Conservation (phyloP, 2,797 vertebrate genomes). For the Brachyalestes nurse region DNA sequence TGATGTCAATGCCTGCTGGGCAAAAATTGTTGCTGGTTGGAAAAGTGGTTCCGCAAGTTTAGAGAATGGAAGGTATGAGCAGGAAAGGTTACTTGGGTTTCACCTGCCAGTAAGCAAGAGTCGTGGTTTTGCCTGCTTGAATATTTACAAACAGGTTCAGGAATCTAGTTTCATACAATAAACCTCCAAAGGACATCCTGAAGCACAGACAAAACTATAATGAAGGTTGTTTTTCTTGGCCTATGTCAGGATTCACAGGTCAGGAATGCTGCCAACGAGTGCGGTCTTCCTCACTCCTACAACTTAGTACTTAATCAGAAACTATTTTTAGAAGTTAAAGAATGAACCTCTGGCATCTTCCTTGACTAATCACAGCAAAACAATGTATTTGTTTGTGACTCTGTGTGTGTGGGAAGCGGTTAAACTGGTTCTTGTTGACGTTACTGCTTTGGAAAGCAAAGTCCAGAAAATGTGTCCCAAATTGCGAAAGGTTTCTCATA, state of each 20-base stretch:
- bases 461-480: conserved; percentile 22
- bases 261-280: no score
- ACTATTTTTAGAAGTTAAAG: background rate
- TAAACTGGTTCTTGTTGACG: conserved; percentile 53
- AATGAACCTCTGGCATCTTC: background rate
- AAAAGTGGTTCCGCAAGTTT: conserved; percentile 36
- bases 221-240: no score
- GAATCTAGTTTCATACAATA: background rate
- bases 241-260: no score
- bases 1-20: background rate
- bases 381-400: background rate
- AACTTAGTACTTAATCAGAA: no score
- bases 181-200: background rate
- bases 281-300: no score
- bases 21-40: background rate
- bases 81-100: background rate
- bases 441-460: conserved; percentile 28
- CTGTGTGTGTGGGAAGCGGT: conserved; percentile 37
- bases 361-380: background rate
- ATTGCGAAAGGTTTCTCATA: background rate
- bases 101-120: background rate
- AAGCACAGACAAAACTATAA: background rate
- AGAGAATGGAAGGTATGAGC: conserved; percentile 17
- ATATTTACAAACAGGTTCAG: background rate
- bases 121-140: background rate